Evolutionary conservation across 2,888 invertebrate genomes (phyloP).

Genomic region (Octodonta nipae): DNA sequence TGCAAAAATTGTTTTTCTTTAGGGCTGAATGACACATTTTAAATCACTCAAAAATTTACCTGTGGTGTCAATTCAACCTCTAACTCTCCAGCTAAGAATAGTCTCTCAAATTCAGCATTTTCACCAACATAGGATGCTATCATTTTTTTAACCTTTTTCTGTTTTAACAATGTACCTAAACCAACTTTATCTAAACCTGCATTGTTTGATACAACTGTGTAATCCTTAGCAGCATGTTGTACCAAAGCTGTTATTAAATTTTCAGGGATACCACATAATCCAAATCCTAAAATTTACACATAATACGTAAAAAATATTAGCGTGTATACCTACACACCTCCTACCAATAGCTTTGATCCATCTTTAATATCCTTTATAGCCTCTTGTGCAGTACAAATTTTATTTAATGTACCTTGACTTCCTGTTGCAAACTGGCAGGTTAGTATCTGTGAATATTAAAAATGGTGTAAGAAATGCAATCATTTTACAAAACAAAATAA

Average conservation of each 20-base stretch:
- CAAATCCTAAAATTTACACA: slow-evolving; percentile 63
- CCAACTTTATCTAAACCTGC: slow-evolving; percentile 93
- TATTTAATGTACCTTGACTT: too few relatives aligned
- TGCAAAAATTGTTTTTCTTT: too few relatives aligned
- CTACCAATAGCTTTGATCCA: slow-evolving; percentile 82
- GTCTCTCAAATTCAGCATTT: slow-evolving; percentile 92
- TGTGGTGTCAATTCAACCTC: slow-evolving; percentile 87
- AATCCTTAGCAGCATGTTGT: slow-evolving; percentile 55
- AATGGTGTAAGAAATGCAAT: too few relatives aligned
- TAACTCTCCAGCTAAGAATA: slow-evolving; percentile 82
- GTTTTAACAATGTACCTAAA: slow-evolving; percentile 78
- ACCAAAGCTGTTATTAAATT: slow-evolving; percentile 81
- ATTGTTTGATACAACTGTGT: slow-evolving; percentile 93
- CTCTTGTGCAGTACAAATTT: slow-evolving; percentile 59
- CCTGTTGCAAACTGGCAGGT: slow-evolving; percentile 19
- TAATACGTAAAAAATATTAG: too few relatives aligned
- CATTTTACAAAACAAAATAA: too few relatives aligned
- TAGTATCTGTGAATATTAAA: too few relatives aligned
- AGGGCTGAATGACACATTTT: too few relatives aligned
- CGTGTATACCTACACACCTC: too few relatives aligned
- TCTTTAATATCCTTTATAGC: slow-evolving; percentile 77
- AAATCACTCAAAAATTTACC: too few relatives aligned
- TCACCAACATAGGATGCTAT: slow-evolving; percentile 98
- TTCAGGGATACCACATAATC: slow-evolving; percentile 98
- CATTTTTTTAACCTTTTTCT: slow-evolving; percentile 81